Conservation (phyloP, 2,797 vertebrate species). For the Micromesistius poutassou region DNA sequence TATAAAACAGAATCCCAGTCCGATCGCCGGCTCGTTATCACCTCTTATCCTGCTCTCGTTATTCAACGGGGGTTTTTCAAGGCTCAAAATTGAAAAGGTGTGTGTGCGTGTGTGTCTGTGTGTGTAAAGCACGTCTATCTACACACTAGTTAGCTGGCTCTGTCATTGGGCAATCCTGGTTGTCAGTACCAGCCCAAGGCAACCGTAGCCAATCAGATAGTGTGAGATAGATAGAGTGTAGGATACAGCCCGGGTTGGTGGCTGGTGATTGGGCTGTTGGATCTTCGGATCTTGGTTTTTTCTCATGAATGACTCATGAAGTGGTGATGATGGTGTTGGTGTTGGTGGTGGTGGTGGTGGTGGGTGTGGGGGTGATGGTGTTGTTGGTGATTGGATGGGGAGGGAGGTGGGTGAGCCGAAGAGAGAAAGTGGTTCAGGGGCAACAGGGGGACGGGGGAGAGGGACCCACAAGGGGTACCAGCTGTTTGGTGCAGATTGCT, state of each 20-base stretch:
- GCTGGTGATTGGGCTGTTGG: not conserved
- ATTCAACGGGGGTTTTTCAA: not conserved
- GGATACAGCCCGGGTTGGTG: not conserved
- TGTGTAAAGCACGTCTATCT: not conserved
- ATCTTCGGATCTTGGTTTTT: not conserved
- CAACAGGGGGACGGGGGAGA: not conserved
- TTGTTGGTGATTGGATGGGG: conserved; percentile 45
- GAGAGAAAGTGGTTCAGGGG: conserved; percentile 11
- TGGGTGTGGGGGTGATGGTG: conserved; percentile 27
- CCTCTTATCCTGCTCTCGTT: not conserved
- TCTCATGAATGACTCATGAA: not conserved
- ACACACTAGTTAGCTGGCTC: not conserved
- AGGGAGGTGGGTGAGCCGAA: conserved; percentile 26
- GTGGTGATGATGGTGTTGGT: not conserved
- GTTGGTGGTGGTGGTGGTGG: not conserved
- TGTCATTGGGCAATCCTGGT: not conserved
- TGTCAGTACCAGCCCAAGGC: not conserved
- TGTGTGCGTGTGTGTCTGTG: not conserved
- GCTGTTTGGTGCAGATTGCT: conserved; percentile 60
- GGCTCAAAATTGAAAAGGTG: not conserved
- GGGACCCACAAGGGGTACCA: conserved; percentile 58
- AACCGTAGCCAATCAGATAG: not conserved
- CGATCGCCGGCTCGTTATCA: not conserved
- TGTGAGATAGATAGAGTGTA: not conserved
- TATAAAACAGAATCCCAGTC: not conserved